Base-by-base conservation (phyloP, 2,888 invertebrate genomes). In the Sphaerophoria rueppellii region DNA sequence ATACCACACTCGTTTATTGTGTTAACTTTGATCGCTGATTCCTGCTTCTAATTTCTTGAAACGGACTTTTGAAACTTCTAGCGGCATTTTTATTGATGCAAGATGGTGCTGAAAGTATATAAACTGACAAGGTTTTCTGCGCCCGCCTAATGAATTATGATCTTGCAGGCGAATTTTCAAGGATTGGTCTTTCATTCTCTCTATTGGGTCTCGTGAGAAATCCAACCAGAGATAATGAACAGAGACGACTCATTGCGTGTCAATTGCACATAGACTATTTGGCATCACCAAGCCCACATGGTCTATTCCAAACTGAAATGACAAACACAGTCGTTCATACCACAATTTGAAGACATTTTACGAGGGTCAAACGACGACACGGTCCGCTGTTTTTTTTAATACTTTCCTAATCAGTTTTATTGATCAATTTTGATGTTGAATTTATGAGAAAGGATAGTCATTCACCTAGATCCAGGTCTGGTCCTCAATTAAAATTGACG, bases 1-100 rank as follows among this genome's bases (percentile, higher is more conserved):
- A 73, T 69, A 82, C 79, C 79, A 83, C 74, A 83, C 79, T 83
- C 82, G 79, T 83, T 72, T 80, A 67, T 83, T 83, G 83, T 79
- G 75, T 80, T 83, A 80, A 83, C 83, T 83, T 24, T 24, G 24
- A 24, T 24, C 24, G 24, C 24, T n/a, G n/a, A n/a, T n/a, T n/a
- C 34, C 48, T 63, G 35, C 14, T 63, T 48, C 48, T 48, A 37
- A 58, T 35, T 60, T 60, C 3, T 24, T 24, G 24, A 24, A 24
- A 24, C 24, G 24, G 24, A 12, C n/a, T 2, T 16, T 70, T 40
- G 54, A 40, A 50, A 60, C 75, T 61, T 80, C 80, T 79, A 75
- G 75, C 83, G 78, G 82, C 78, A 65, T 65, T 50, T 67, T 67
- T 50, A 43, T 60, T 16, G 35, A 6, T 7, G 34, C 11, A 24